A percentile compares a stretch with the other conserved stretches of the same genome.
Evolutionary conservation across 2,113 vertebrate genomes (phyloP).

Genomic region (Vicugna pacos): DNA sequence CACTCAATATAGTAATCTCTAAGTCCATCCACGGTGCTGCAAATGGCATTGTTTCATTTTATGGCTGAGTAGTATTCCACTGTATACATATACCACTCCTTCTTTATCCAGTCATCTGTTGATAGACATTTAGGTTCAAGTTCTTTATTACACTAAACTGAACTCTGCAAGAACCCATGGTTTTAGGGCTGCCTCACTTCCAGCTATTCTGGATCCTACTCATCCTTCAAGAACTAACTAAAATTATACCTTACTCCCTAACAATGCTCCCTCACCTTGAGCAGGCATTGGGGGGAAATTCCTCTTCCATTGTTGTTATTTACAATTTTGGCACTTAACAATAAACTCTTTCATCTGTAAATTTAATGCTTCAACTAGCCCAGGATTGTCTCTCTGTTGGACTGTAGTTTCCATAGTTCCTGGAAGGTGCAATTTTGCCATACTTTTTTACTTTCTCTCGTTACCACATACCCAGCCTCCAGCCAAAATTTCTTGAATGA

Average conservation of each 20-base stretch:
- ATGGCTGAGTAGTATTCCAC: too few species aligned
- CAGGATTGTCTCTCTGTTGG: not conserved
- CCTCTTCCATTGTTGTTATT: not conserved
- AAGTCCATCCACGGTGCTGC: too few species aligned
- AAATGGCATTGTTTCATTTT: too few species aligned
- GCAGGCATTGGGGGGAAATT: not conserved
- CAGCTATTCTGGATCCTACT: not conserved
- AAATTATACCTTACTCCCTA: not conserved
- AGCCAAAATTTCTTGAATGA: slow-evolving; percentile 42
- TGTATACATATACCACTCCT: too few species aligned
- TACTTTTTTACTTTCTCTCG: not conserved
- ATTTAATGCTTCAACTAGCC: not conserved
- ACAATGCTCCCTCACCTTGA: not conserved
- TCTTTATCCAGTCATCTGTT: too few species aligned
- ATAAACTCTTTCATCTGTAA: not conserved
- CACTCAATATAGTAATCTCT: too few species aligned
- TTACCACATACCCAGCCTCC: slow-evolving; percentile 15
- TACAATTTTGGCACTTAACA: not conserved
- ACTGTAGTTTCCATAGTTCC: not conserved
- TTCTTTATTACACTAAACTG: not conserved
- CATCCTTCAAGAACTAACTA: not conserved
- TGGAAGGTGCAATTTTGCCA: not conserved
- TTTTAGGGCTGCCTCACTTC: not conserved
- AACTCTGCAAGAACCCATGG: not conserved
- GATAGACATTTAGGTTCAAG: not conserved